Base-by-base conservation (phyloP, 2,888 invertebrate species). In the Orchesellides sinensis region DNA sequence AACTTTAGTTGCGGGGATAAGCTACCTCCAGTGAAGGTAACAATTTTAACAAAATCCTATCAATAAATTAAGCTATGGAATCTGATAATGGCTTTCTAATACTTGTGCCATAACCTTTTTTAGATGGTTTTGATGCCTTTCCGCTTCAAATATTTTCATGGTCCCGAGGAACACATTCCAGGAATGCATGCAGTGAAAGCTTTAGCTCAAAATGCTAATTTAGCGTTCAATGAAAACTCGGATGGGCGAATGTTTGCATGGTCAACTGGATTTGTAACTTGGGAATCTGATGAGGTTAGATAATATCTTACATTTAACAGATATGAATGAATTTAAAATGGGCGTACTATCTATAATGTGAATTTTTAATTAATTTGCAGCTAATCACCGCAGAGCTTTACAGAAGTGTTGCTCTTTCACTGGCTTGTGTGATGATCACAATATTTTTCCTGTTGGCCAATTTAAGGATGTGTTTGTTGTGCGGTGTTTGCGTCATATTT, bases 401-500 rank as follows among this genome's bases (percentile, higher is more conserved):
- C 86, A 91, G 95, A 84, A 96, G 96, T 90, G 92, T 96, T 68
- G 92, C 93, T 75, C 90, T 96, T 59, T 95, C 95, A 0, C 90
- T 95, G 68, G 89, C 93, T 45, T 95, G 95, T 89, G 96, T 96
- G 0, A 95, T 95, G 93, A 89, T 93, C 17, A 95, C 95, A 88
- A 95, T 95, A 0, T 90, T 93, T n/a, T 89, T 95, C 35, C 91
- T 96, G 27, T 94, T 96, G 86, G 94, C 94, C 10, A 94, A 96
- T 90, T 89, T 94, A 14, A 93, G 94, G 89, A 94, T 94, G 88
- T 95, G 95, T 90, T 91, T 94, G 94, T 95, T 93, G 95, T 96
- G 89, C 93, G 95, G 63, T 25, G 25, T 84, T 8, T 84, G 84
- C 14, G 84, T 84, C 14, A 82, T 85, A 40, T 80, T 83, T 54